Evolutionary conservation across 2,888 invertebrate genomes (phyloP), one percentile per base, ranked within the genome.

Genomic region (Eupithecia tripunctaria): DNA sequence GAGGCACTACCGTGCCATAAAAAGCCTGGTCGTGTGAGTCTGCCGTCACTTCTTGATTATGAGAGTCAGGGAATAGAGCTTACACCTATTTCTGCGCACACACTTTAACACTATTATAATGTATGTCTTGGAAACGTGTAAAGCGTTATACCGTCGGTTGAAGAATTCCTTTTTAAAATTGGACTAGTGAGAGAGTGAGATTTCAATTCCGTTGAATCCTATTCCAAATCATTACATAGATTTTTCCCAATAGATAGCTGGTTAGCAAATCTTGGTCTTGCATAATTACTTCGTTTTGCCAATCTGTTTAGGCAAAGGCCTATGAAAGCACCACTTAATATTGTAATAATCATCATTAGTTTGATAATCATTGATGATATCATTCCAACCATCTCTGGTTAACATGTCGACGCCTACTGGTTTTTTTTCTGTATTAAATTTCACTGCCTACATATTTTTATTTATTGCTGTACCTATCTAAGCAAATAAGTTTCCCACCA

Each of bases 321-420:
- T 67, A 56, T 68, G 66, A 75, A 69, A 71, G 43, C 41, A 67
- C 25, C 69, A 63, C 27, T 70, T 59, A 18, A n/a, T 70, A 68
- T 71, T 71, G 62, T 56, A 71, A 69, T 71, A 47, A 64, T 60
- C 71, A 66, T 27, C 68, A 60, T 70, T 32, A 59, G 56, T 71
- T 64, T 63, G 59, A 67, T 63, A 74, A 71, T 69, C 29, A 66
- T 64, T 64, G 62, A 67, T 74, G 71, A 71, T 71, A 69, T 69
- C 69, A 69, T 69, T 71, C 62, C 7, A 27, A 63, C 69, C 71
- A 64, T 71, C 21, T 66, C 36, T 59, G 36, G 73, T 32, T 64
- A 64, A 64, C 41, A 68, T 32, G 36, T 66, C 64, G 8, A 74
- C 68, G 70, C 66, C 68, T 71, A 74, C 70, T 62, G 38, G 14